phyloP scores from a whole-genome alignment of 1,140 invertebrate species.

The Cotesia chilonis region DNA sequence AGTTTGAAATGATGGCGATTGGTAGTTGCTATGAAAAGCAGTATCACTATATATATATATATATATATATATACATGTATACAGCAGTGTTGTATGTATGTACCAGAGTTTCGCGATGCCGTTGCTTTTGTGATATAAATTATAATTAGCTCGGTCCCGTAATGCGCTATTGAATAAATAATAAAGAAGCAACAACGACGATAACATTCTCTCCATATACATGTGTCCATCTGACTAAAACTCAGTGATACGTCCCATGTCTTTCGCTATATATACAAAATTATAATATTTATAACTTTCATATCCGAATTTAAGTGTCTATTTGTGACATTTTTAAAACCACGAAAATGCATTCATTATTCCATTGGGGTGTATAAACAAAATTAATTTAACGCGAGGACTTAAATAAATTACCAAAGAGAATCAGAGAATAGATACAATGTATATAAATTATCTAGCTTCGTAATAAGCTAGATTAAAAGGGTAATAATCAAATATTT shows the following conservation, averaged over 20 bases:
- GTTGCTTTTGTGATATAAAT: conserved; percentile 26
- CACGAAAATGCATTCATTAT: not conserved
- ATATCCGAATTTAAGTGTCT: conserved; percentile 10
- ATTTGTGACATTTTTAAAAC: conserved; percentile 6
- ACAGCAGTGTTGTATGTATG: not conserved
- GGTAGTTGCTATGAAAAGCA: conserved; percentile 19
- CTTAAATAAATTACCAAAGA: conserved; percentile 4
- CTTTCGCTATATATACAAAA: not conserved
- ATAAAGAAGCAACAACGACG: conserved; percentile 19
- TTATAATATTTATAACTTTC: conserved; percentile 5
- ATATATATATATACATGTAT: not conserved
- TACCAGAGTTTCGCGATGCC: not conserved
- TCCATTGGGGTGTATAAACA: no score
- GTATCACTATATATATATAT: not conserved
- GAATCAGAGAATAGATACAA: not conserved
- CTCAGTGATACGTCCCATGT: not conserved
- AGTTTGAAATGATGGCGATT: conserved; percentile 15
- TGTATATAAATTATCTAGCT: not conserved
- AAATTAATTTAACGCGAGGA: no score
- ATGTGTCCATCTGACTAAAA: conserved; percentile 15
- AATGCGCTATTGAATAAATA: conserved; percentile 23
- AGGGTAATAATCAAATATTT: conserved; percentile 65
- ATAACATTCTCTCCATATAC: not conserved
- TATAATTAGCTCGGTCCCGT: conserved; percentile 23
- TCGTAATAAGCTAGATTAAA: conserved; percentile 52